Base-by-base conservation (phyloP, 2,113 vertebrate genomes). In the Ceyx melanurus region DNA sequence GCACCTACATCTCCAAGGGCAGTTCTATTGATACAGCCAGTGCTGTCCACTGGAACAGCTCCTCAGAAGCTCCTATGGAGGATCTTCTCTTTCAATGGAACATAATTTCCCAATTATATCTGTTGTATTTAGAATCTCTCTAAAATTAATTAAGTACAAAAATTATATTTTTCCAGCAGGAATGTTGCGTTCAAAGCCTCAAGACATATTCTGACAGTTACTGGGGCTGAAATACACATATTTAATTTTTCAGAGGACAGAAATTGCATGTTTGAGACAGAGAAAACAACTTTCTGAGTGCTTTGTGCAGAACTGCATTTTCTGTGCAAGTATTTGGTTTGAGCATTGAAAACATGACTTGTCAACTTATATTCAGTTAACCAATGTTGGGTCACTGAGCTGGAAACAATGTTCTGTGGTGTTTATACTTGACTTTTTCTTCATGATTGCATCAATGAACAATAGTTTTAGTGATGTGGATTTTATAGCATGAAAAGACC, bases 401-500 rank as follows among this genome's bases (percentile, higher is more conserved):
- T 92, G 92, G 94, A 97, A 97, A 92, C 56, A 83, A 83, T 89
- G 64, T 91, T 95, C 88, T 88, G 46, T 95, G 91, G 90, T 96
- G 97, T 96, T 96, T 97, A 94, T 84, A 92, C 85, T 90, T 96
- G 86, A 86, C 86, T 95, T 96, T 96, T 97, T 97, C 96, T 97
- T 95, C 94, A 94, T 97, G 97, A 97, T 92, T 96, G 96, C 97
- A 96, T 95, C 95, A 85, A 84, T 97, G 96, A 96, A 92, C 96
- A 97, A 96, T 88, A 87, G 93, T 95, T 97, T 94, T 95, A 96
- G 87, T 5, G 4, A 96, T 95, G 93, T 89, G 92, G 83, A 86
- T 93, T 97, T 96, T 94, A 93, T 79, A 95, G 92, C 82, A 86
- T 84, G 82, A 83, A 88, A 96, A 94, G 86, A 91, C 89, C 66